phyloP scores from a whole-genome alignment of 2,113 vertebrate species.

The Anhinga rufa region DNA sequence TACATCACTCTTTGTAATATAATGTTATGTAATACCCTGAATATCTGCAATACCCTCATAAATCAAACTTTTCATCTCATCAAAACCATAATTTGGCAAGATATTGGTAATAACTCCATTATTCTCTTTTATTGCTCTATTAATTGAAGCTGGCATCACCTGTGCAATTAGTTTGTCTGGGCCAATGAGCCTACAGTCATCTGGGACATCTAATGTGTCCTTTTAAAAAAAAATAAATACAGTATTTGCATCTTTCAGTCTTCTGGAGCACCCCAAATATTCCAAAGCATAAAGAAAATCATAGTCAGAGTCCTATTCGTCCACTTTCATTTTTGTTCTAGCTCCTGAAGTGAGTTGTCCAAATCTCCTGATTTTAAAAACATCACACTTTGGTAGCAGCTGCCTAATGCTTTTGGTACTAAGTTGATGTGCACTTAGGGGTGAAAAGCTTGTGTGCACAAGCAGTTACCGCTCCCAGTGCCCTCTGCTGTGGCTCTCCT shows the following conservation, averaged over 20 bases:
- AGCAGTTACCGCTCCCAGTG: fast-evolving
- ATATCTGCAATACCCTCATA: not conserved
- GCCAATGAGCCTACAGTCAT: not conserved
- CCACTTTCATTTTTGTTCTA: not conserved
- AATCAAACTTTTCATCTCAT: not conserved
- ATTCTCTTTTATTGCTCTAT: not conserved
- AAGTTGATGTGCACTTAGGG: not conserved
- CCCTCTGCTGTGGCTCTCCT: not conserved
- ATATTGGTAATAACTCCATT: not conserved
- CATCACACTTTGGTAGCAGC: not conserved
- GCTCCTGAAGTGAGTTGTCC: not conserved
- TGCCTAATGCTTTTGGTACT: not conserved
- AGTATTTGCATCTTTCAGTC: not conserved
- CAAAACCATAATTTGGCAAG: not conserved
- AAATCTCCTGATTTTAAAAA: not conserved
- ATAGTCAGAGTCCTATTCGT: not conserved
- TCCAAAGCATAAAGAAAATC: not conserved
- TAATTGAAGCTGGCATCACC: not conserved
- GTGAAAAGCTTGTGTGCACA: not conserved
- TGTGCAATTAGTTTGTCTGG: not conserved
- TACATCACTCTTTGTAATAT: not conserved
- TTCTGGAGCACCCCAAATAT: not conserved
- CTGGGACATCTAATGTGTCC: not conserved
- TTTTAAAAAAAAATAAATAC: not conserved
- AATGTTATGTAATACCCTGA: not conserved